Percentiles rank a stretch among this genome's conserved stretches.
Conservation (phyloP, 2,888 invertebrate genomes). For the Ariolimax columbianus region DNA sequence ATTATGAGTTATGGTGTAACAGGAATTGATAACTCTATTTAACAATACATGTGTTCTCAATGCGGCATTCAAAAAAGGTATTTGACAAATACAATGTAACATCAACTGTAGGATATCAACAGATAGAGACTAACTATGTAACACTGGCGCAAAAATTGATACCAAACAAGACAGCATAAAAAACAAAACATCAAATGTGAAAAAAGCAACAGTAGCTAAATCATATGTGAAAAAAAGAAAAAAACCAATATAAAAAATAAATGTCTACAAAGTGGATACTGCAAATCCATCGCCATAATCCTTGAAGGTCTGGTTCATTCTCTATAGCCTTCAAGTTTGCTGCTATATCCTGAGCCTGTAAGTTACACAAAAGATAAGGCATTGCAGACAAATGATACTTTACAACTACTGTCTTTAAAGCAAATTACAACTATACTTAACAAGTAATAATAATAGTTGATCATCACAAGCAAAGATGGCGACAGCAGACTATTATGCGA, state of each 20-base stretch:
- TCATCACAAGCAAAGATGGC: no score
- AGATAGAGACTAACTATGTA: not conserved
- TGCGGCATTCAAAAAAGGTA: no score
- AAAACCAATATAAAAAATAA: not conserved
- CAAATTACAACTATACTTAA: no score
- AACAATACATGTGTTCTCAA: not conserved
- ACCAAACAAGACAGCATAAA: not conserved
- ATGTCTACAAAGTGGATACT: conserved; percentile 70
- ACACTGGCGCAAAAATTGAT: not conserved
- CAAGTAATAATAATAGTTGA: no score
- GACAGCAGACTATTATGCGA: no score
- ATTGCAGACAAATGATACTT: not conserved
- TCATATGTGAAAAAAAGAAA: not conserved
- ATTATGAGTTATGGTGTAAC: conserved; percentile 39
- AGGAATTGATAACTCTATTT: not conserved
- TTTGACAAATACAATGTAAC: not conserved
- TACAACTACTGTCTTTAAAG: no score
- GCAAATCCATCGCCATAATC: conserved; percentile 91
- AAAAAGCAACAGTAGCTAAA: not conserved
- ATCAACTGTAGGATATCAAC: not conserved
- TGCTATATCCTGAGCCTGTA: conserved; percentile 66
- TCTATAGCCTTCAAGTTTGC: conserved; percentile 85
- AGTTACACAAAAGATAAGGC: conserved; percentile 29
- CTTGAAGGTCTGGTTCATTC: conserved; percentile 85
- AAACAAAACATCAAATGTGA: not conserved